phyloP scores from a whole-genome alignment of 2,797 vertebrate genomes.

The Sternarchorhynchus goeldii region DNA sequence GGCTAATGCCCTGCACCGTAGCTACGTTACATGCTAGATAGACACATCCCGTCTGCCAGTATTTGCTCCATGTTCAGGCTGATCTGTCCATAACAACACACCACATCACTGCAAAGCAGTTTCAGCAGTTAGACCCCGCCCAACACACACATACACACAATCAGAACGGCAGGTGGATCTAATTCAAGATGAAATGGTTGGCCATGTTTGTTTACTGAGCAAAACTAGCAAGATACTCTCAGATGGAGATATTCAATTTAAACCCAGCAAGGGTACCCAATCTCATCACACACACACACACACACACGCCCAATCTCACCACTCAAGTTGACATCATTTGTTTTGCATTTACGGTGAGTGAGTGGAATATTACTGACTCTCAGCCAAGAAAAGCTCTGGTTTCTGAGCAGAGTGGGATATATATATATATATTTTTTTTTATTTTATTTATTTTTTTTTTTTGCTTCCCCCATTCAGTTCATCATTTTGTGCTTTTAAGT shows the following conservation, averaged over 20 bases:
- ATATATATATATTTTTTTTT: slow-evolving; percentile 44
- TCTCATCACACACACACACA: slow-evolving; percentile 46
- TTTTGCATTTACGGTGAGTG: slow-evolving; percentile 68
- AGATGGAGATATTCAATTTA: slow-evolving; percentile 53
- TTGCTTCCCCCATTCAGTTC: slow-evolving; percentile 17
- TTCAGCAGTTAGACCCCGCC: slow-evolving; percentile 62
- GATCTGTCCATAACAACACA: slow-evolving; percentile 50
- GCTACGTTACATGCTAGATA: slow-evolving; percentile 8
- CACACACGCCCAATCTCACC: slow-evolving; percentile 51
- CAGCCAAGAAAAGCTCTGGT: slow-evolving; percentile 55
- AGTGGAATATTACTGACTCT: slow-evolving; percentile 69
- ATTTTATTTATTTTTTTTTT: background rate
- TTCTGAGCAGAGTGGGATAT: slow-evolving; percentile 42
- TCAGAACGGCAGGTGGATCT: slow-evolving; percentile 67
- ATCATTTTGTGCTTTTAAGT: slow-evolving; percentile 41
- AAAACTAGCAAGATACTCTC: slow-evolving; percentile 51
- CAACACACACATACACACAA: slow-evolving; percentile 19
- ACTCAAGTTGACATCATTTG: slow-evolving; percentile 62
- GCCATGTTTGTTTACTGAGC: slow-evolving; percentile 66
- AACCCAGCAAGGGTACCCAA: slow-evolving; percentile 35
- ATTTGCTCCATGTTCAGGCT: slow-evolving; percentile 32
- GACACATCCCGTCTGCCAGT: slow-evolving; percentile 12
- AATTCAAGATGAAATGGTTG: slow-evolving; percentile 67
- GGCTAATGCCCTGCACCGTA: slow-evolving; percentile 10
- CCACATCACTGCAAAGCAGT: slow-evolving; percentile 60